Conservation (phyloP, 2,113 vertebrate genomes). For the Pristiophorus japonicus region DNA sequence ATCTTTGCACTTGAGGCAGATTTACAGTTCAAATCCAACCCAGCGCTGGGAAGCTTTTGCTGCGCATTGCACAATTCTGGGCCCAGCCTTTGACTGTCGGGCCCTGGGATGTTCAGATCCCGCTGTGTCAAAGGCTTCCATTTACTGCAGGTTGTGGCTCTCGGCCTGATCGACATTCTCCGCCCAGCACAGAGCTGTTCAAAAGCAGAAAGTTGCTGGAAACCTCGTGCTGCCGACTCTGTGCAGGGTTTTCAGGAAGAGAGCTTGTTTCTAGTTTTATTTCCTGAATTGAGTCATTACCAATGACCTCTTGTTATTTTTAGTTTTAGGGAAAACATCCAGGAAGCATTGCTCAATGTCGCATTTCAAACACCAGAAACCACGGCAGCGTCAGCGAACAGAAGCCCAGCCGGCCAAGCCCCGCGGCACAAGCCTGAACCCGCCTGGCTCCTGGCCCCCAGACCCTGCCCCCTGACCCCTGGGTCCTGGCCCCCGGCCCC, state of each 20-base stretch:
- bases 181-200: neutral
- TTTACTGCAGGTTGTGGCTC: too few species aligned
- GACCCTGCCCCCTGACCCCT: too few species aligned
- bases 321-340: conserved; percentile 63
- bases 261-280: conserved; percentile 52
- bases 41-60: neutral
- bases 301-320: conserved; percentile 57
- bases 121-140: neutral
- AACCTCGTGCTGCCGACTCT: neutral
- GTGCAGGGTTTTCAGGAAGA: conserved; percentile 21
- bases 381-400: neutral
- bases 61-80: neutral
- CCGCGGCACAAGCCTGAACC: neutral
- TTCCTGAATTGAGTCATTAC: conserved; percentile 64
- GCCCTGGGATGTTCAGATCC: neutral
- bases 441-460: neutral
- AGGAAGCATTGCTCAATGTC: conserved; percentile 65
- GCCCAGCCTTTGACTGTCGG: neutral
- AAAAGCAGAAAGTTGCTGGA: neutral
- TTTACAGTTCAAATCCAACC: neutral
- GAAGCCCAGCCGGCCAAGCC: neutral
- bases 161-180: neutral
- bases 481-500: too few species aligned
- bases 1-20: neutral
- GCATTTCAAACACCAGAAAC: neutral